Evolutionary conservation across 2,888 invertebrate species (phyloP).

Genomic region (Dexiosoma caninum): DNA sequence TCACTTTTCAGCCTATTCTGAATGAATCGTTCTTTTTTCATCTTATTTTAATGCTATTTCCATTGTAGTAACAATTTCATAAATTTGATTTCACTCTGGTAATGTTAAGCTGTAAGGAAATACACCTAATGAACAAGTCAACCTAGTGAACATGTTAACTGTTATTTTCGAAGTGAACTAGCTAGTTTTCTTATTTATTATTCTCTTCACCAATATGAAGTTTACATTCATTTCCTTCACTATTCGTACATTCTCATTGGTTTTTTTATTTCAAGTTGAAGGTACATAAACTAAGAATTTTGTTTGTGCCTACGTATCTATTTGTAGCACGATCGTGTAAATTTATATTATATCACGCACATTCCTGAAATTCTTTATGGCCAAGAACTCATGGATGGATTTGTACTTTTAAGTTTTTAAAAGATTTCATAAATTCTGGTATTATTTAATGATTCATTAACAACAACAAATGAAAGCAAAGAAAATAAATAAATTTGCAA

Average conservation of each 20-base stretch:
- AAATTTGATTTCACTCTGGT: too few relatives aligned
- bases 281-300: slow-evolving; percentile 13
- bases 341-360: too few relatives aligned
- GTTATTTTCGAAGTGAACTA: background rate
- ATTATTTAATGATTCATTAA: slow-evolving; percentile 6
- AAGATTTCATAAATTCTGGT: background rate
- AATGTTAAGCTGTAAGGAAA: too few relatives aligned
- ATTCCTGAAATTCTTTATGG: slow-evolving; percentile 50
- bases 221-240: background rate
- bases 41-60: too few relatives aligned
- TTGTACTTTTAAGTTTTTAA: slow-evolving; percentile 44
- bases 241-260: background rate
- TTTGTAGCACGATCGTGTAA: too few relatives aligned
- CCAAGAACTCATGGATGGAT: slow-evolving; percentile 39
- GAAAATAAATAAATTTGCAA: too few relatives aligned
- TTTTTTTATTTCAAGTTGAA: slow-evolving; percentile 27
- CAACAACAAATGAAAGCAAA: background rate
- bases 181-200: background rate
- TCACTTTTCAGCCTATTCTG: too few relatives aligned
- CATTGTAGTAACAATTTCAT: too few relatives aligned
- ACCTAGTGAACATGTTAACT: too few relatives aligned
- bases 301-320: background rate
- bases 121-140: too few relatives aligned
- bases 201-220: background rate
- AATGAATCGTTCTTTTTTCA: too few relatives aligned